phyloP scores from a whole-genome alignment of 2,113 vertebrate species.

The Myrmecophaga tridactyla region DNA sequence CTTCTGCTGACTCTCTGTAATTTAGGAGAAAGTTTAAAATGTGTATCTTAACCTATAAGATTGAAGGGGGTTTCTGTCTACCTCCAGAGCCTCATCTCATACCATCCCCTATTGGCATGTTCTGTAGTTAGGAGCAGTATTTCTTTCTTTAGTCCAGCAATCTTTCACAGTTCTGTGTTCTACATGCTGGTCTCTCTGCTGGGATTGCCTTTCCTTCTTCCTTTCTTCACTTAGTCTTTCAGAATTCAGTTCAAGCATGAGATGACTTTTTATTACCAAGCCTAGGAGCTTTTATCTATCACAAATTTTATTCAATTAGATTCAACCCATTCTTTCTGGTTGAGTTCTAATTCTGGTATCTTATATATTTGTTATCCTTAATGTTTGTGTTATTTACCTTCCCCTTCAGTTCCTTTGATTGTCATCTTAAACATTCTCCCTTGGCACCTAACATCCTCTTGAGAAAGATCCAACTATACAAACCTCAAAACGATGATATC shows the following conservation, averaged over 20 bases:
- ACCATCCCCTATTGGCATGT: not conserved
- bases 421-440: not conserved
- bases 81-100: not conserved
- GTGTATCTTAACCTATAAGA: not conserved
- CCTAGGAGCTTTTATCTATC: not conserved
- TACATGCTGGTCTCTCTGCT: not conserved
- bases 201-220: not conserved
- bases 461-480: not conserved
- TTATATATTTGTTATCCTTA: not conserved
- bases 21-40: conserved; percentile 26
- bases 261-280: not conserved
- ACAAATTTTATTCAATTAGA: not conserved
- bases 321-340: not conserved
- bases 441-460: conserved; percentile 8
- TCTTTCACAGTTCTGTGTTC: not conserved
- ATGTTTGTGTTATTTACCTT: not conserved
- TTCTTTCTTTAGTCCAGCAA: not conserved
- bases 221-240: not conserved
- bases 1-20: not conserved
- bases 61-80: conserved; percentile 10
- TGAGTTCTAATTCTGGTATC: not conserved
- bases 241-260: conserved; percentile 1
- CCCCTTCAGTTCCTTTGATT: not conserved
- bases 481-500: not conserved
- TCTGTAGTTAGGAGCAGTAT: not conserved